Conservation (phyloP, 2,797 vertebrate species). For the Danio choprae region DNA sequence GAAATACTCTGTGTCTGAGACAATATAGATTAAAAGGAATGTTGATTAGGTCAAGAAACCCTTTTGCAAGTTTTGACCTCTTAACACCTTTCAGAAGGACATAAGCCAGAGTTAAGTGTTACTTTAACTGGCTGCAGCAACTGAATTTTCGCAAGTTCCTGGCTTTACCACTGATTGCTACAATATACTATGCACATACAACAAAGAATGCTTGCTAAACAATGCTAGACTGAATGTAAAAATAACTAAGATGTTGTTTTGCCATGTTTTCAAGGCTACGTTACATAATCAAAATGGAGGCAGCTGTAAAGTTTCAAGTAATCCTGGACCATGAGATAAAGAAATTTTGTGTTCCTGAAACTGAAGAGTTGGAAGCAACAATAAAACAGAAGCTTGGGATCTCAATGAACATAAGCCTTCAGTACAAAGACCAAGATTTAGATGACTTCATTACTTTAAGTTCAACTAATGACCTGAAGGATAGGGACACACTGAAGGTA, state of each 20-base stretch:
- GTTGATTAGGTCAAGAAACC: no score
- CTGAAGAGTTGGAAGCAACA: slow-evolving; percentile 33
- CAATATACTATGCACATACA: background rate
- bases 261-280: slow-evolving; percentile 32
- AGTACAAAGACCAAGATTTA: slow-evolving; percentile 38
- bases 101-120: no score
- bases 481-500: slow-evolving; percentile 43
- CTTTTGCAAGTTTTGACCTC: no score
- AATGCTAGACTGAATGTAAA: slow-evolving; percentile 23
- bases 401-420: slow-evolving; percentile 44
- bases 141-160: no score
- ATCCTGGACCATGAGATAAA: slow-evolving; percentile 47
- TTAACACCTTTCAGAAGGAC: no score
- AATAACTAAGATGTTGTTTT: slow-evolving; percentile 25
- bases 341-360: slow-evolving; percentile 48
- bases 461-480: slow-evolving; percentile 37
- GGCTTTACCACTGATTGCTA: no score
- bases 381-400: slow-evolving; percentile 38
- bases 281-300: slow-evolving; percentile 33
- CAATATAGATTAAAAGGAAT: no score
- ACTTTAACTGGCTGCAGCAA: no score
- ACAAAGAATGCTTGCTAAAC: slow-evolving; percentile 20
- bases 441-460: slow-evolving; percentile 44
- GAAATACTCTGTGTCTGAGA: no score
- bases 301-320: slow-evolving; percentile 39